Base-by-base conservation (phyloP, 2,888 invertebrate species). In the Epinotia bilunana region DNA sequence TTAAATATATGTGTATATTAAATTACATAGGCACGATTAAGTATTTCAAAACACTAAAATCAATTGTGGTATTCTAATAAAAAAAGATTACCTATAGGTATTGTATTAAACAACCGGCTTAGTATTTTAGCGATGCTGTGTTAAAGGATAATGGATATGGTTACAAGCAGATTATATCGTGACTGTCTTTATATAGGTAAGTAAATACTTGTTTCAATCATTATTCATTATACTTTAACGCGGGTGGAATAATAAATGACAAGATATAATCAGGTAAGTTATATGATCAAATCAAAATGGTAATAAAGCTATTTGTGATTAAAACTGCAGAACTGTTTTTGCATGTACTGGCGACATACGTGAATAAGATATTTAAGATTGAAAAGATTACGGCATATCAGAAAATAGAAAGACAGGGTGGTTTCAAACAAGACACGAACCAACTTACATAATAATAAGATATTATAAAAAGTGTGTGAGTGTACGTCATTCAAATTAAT, bases 331-430 rank as follows among this genome's bases (percentile, higher is more conserved):
- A 65, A 57, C 58, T 64, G 49, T 39, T 13, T n/a, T 55, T 71
- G 75, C 75, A 62, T 61, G 65, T 55, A 80, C 81, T 82, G 82
- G 80, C 81, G 80, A 73, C 76, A 74, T 74, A 68, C 76, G 73
- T 65, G 7, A 58, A 33, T 58, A 57, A 73, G 28, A 71, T 76
- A 63, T 46, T 72, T 67, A 64, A 72, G 73, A 53, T 72, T 77
- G 28, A 28, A 73, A 74, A 79, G 71, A 57, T 39, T 76, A 80
- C 72, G 33, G 75, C n/a, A 68, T 43, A 58, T 62, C 67, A 65
- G 61, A 81, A 76, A 74, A 76, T 77, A 75, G 76, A 83, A 82
- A 80, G 80, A 90, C 90, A 90, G 90, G 89, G 90, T 90, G 90
- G 90, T 90, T 90, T 88, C 82, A 77, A 82, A 60, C 39, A 58